phyloP scores from a whole-genome alignment of 2,113 vertebrate genomes.

The Cephalopholis sonnerati region DNA sequence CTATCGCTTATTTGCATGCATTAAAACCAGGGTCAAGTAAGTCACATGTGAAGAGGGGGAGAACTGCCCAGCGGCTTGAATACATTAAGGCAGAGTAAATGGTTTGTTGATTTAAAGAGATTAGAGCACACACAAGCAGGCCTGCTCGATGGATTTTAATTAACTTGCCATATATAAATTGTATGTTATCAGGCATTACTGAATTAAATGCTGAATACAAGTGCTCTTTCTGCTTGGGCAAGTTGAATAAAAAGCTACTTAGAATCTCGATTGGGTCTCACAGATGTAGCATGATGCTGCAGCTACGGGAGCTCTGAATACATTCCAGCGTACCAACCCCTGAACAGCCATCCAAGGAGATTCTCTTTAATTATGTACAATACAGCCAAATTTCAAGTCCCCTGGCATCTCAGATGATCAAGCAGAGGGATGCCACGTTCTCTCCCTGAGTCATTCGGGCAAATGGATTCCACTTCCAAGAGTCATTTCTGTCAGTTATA shows the following conservation, averaged over 20 bases:
- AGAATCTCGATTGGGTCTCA: slow-evolving; percentile 62
- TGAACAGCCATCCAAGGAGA: slow-evolving; percentile 55
- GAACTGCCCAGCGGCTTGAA: slow-evolving; percentile 68
- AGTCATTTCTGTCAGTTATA: slow-evolving; percentile 78
- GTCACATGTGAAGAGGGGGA: slow-evolving; percentile 64
- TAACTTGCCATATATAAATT: slow-evolving; percentile 85
- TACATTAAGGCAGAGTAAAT: slow-evolving; percentile 81
- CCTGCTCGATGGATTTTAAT: slow-evolving; percentile 83
- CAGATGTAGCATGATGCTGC: slow-evolving; percentile 57
- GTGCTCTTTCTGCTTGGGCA: slow-evolving; percentile 78
- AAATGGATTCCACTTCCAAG: slow-evolving; percentile 76
- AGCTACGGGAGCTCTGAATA: slow-evolving; percentile 51
- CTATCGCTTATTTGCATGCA: slow-evolving; percentile 76
- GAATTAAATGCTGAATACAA: slow-evolving; percentile 81
- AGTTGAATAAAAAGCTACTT: slow-evolving; percentile 80
- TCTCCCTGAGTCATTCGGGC: slow-evolving; percentile 66
- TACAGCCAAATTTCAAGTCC: slow-evolving; percentile 64
- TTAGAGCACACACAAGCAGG: slow-evolving; percentile 77
- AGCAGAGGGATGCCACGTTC: slow-evolving; percentile 60
- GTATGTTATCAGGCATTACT: slow-evolving; percentile 80
- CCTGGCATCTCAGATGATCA: slow-evolving; percentile 70
- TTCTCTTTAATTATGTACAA: slow-evolving; percentile 78
- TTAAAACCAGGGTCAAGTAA: slow-evolving; percentile 76
- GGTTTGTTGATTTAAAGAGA: slow-evolving; percentile 83
- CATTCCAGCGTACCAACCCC: slow-evolving; percentile 39